Conservation (phyloP, 2,888 invertebrate genomes). For the Imbricaverruca yamaguchii region DNA sequence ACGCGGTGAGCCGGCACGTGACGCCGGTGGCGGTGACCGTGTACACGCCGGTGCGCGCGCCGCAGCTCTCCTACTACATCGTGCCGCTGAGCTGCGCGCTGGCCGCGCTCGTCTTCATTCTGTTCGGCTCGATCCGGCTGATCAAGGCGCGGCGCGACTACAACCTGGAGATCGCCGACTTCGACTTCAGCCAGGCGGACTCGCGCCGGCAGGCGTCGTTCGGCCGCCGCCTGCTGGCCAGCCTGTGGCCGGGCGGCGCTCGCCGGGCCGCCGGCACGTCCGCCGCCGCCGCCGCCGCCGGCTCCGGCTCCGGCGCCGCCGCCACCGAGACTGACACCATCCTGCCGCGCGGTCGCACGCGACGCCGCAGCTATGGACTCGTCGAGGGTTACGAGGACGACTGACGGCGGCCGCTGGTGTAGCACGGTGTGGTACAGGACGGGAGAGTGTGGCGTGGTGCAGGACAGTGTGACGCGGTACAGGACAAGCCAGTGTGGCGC, state of each 20-base stretch:
- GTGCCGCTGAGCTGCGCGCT: slow-evolving; percentile 20
- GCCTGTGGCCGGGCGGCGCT: slow-evolving; percentile 45
- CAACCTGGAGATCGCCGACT: slow-evolving; percentile 27
- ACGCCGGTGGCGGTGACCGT: slow-evolving; percentile 68
- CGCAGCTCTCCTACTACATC: slow-evolving; percentile 16
- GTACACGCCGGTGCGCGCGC: slow-evolving; percentile 45
- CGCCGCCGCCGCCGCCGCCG: slow-evolving; percentile 40
- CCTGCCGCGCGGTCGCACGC: slow-evolving; percentile 8
- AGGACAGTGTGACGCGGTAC: too few species aligned
- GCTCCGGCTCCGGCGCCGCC: slow-evolving; percentile 46
- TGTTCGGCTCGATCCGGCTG: slow-evolving; percentile 16
- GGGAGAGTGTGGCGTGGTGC: too few species aligned
- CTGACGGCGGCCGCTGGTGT: background rate
- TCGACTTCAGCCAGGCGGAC: slow-evolving; percentile 24
- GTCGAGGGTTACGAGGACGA: slow-evolving; percentile 16
- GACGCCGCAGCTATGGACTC: background rate
- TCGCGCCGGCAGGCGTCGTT: background rate
- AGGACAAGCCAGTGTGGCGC: too few species aligned
- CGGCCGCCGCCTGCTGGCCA: slow-evolving; percentile 38
- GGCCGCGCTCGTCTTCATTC: slow-evolving; percentile 11
- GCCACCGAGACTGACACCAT: slow-evolving; percentile 39
- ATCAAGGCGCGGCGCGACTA: slow-evolving; percentile 8
- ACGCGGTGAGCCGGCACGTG: slow-evolving; percentile 62
- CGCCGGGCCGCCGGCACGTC: slow-evolving; percentile 44
- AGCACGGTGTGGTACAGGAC: too few species aligned